Evolutionary conservation across 2,888 invertebrate genomes (phyloP).

Genomic region (Cyclophora albipunctata): DNA sequence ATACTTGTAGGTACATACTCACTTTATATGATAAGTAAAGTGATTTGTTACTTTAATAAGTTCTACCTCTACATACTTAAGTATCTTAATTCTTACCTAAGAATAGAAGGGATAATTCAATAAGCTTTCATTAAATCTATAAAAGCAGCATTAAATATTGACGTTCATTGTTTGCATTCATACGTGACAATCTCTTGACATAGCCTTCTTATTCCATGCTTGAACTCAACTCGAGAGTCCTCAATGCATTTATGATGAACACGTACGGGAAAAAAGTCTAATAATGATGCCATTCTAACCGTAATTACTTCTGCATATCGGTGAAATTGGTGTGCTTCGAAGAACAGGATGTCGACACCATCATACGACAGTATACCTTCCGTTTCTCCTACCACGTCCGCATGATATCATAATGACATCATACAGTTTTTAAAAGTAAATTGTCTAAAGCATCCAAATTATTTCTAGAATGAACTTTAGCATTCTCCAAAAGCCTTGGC

Average conservation of each 20-base stretch:
- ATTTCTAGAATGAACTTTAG: conserved; percentile 32
- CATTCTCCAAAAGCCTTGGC: conserved; percentile 35
- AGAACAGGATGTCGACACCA: conserved; percentile 5
- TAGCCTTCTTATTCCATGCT: too few species aligned
- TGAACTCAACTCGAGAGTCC: conserved; percentile 1
- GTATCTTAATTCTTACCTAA: too few species aligned
- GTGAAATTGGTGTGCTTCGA: conserved; percentile 8
- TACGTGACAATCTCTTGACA: too few species aligned
- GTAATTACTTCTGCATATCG: conserved; percentile 14
- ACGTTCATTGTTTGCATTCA: background rate
- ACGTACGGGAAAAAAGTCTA: conserved; percentile 11
- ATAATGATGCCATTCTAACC: conserved; percentile 10
- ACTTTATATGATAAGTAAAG: too few species aligned
- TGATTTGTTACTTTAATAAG: too few species aligned
- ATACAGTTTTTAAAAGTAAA: conserved; percentile 24
- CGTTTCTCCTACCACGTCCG: conserved; percentile 6
- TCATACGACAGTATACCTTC: background rate
- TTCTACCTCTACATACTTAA: too few species aligned
- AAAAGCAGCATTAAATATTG: too few species aligned
- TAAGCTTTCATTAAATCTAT: too few species aligned
- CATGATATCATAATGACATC: conserved; percentile 38
- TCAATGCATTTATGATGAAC: conserved; percentile 13
- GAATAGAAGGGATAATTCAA: too few species aligned
- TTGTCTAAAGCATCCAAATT: background rate
- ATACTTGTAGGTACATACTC: too few species aligned